These are phyloP conservation scores for Ecliptopera silaceata DNA, from an alignment of 2,888 invertebrate genomes.

Conservation along the genomic window DNA sequence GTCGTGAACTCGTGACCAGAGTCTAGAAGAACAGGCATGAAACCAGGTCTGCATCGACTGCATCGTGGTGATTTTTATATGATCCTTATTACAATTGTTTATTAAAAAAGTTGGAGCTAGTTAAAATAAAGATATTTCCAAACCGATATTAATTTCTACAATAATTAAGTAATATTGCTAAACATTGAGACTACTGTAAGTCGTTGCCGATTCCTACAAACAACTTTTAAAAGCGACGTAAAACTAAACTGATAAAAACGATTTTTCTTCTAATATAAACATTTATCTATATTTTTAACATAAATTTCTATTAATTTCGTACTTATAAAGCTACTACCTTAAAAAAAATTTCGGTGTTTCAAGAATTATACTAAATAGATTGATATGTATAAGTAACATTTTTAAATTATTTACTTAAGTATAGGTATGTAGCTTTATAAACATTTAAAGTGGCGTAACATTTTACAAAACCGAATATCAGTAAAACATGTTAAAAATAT, in stretches of 20 bases:
- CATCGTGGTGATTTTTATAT: too few relatives aligned
- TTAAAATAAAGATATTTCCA: slow-evolving; percentile 42
- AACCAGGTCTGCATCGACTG: too few relatives aligned
- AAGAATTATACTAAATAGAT: too few relatives aligned
- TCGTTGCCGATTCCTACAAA: slow-evolving; percentile 48
- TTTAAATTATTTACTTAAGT: not conserved
- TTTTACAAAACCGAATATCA: not conserved
- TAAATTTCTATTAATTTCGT: slow-evolving; percentile 6
- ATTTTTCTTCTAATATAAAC: slow-evolving; percentile 38
- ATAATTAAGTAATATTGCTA: slow-evolving; percentile 61
- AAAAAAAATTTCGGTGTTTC: not conserved
- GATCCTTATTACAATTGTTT: too few relatives aligned
- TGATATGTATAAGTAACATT: too few relatives aligned
- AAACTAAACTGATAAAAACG: slow-evolving; percentile 38
- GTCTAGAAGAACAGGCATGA: too few relatives aligned
- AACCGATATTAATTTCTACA: slow-evolving; percentile 72
- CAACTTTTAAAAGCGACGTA: slow-evolving; percentile 48
- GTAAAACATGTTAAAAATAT: not conserved
- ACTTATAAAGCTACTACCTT: slow-evolving; percentile 11
- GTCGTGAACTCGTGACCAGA: too few relatives aligned
- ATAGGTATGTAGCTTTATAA: not conserved
- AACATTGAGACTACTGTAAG: slow-evolving; percentile 67
- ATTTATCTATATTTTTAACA: slow-evolving; percentile 34
- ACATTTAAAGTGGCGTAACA: not conserved
- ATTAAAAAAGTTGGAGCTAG: too few relatives aligned